Conservation (phyloP, 2,113 vertebrate genomes). For the Notarius lentiginosus region DNA sequence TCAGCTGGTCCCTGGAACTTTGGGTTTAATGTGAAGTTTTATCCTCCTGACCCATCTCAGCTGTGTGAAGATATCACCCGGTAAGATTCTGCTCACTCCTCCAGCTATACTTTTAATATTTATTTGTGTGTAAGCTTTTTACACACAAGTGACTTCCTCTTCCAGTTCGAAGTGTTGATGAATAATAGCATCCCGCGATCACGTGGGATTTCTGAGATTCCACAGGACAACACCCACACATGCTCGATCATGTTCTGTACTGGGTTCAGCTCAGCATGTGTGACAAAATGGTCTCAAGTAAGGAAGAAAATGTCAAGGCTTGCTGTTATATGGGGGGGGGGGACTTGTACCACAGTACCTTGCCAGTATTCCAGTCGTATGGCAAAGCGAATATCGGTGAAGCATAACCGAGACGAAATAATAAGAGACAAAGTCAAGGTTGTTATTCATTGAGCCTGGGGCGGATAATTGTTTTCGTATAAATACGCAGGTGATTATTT, state of each 20-base stretch:
- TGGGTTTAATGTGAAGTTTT: constrained; percentile 97
- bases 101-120: background rate
- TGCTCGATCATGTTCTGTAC: background rate
- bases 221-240: background rate
- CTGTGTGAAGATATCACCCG: constrained; percentile 97
- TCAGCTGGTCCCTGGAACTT: constrained; percentile 95
- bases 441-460: no score
- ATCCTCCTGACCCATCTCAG: constrained; percentile 94
- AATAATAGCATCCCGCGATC: background rate
- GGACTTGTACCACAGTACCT: no score
- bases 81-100: constrained; percentile 61
- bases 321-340: background rate
- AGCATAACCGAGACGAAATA: no score
- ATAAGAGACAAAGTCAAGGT: no score
- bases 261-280: background rate
- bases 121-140: background rate
- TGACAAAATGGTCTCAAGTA: background rate
- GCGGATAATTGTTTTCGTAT: no score
- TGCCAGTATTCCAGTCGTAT: no score
- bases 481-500: no score
- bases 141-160: background rate
- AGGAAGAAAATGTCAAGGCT: background rate
- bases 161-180: background rate
- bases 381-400: no score
- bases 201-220: background rate